Evolutionary conservation across 2,113 vertebrate genomes (phyloP).

Genomic region (Jaculus jaculus): DNA sequence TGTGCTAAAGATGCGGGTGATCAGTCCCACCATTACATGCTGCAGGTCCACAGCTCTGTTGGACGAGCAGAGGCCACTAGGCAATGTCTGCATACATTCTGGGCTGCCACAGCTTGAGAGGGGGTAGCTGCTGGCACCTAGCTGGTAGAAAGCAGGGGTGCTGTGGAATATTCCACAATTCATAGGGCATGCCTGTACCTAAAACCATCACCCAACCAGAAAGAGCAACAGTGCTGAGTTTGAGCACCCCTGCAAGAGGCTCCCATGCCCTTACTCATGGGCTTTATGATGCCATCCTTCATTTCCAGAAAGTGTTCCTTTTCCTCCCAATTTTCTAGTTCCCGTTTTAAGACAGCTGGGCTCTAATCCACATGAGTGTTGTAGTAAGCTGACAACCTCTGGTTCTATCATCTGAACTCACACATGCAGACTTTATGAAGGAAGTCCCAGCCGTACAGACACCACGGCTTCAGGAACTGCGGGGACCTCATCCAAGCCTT

Average conservation of each 20-base stretch:
- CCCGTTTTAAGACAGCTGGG: background rate
- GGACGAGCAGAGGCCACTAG: background rate
- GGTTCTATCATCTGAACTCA: background rate
- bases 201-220: background rate
- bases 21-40: background rate
- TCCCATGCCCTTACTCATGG: background rate
- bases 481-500: background rate
- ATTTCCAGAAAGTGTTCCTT: background rate
- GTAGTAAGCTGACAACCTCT: background rate
- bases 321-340: background rate
- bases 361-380: background rate
- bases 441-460: background rate
- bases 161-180: background rate
- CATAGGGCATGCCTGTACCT: background rate
- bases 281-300: background rate
- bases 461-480: background rate
- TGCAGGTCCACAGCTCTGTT: background rate
- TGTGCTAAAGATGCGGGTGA: too few relatives aligned
- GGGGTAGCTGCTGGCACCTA: background rate
- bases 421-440: background rate
- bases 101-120: too few relatives aligned
- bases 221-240: background rate
- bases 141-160: background rate
- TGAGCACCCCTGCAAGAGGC: background rate
- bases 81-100: background rate